Conservation (phyloP, 2,797 vertebrate species). For the Centroberyx gerrardi region DNA sequence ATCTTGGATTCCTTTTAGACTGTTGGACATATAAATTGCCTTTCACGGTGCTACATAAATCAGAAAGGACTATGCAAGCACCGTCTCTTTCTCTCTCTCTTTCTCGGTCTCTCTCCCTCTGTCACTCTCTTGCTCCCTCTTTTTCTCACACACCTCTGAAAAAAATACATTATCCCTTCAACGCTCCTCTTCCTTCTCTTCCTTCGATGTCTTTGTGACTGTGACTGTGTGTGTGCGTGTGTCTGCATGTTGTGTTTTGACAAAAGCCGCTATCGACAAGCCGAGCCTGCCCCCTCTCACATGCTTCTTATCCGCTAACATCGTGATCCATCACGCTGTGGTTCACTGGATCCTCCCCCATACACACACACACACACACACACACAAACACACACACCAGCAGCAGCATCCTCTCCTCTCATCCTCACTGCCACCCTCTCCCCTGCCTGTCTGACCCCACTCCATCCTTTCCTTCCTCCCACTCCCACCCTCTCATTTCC, state of each 20-base stretch:
- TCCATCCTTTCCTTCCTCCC: conserved; percentile 46
- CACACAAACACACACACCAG: neutral
- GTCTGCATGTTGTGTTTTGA: conserved; percentile 58
- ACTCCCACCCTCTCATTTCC: conserved; percentile 45
- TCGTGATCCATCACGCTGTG: conserved; percentile 77
- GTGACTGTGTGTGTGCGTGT: conserved; percentile 5
- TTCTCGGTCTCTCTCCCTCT: conserved; percentile 24
- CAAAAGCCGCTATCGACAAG: conserved; percentile 71
- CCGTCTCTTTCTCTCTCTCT: conserved; percentile 26
- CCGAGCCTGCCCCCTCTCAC: conserved; percentile 64
- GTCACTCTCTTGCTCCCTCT: conserved; percentile 9
- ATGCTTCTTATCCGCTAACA: conserved; percentile 74
- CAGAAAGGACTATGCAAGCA: conserved; percentile 49
- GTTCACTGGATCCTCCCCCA: conserved; percentile 46
- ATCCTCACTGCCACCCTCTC: conserved; percentile 50
- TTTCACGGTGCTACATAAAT: conserved; percentile 71
- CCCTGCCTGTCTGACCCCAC: conserved; percentile 58
- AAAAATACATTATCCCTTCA: conserved; percentile 37
- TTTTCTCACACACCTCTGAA: conserved; percentile 6
- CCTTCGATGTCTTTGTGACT: conserved; percentile 12
- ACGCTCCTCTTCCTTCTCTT: conserved; percentile 24
- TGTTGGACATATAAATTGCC: conserved; percentile 68
- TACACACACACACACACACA: neutral
- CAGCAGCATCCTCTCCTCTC: conserved; percentile 30
- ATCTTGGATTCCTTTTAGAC: conserved; percentile 61